Percentiles rank a stretch among this genome's conserved stretches.
Conservation (phyloP, 2,888 invertebrate genomes). For the Ophion slaviceki region DNA sequence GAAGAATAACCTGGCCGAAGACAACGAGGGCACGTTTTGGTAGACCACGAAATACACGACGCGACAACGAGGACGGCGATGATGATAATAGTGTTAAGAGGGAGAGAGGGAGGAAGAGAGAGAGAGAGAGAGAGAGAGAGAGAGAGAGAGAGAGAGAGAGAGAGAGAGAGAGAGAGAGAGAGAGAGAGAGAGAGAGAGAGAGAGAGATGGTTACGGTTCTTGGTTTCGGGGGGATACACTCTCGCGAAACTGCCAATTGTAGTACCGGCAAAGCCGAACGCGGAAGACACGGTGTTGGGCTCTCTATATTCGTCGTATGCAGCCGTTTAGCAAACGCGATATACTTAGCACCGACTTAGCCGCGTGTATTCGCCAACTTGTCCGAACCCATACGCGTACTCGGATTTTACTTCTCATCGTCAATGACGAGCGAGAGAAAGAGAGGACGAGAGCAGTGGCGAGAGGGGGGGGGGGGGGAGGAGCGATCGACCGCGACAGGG, state of each 20-base stretch:
- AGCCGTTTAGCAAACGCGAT: conserved; percentile 29
- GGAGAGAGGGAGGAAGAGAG: too few relatives aligned
- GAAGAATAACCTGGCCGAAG: conserved; percentile 30
- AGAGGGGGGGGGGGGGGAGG: not conserved
- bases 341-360: conserved; percentile 10
- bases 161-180: too few relatives aligned
- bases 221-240: conserved; percentile 35
- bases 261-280: conserved; percentile 41
- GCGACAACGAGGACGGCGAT: not conserved
- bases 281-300: conserved; percentile 16
- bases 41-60: conserved; percentile 18
- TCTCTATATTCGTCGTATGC: not conserved
- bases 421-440: conserved; percentile 16
- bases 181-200: not conserved
- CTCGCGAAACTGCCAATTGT: conserved; percentile 53
- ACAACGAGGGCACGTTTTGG: conserved; percentile 35
- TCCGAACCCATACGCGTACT: conserved; percentile 24
- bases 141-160: conserved; percentile 9
- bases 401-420: conserved; percentile 35
- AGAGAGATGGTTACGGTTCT: conserved; percentile 42
- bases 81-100: conserved; percentile 21
- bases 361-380: conserved; percentile 13
- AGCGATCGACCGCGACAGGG: not conserved
- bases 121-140: not conserved
- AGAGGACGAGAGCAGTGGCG: conserved; percentile 1